Evolutionary conservation across 30 jellyfish, hydroid and myxozoan genomes (phyloP), one percentile per base, ranked within the genome.

Genomic region (Mastigias papua): DNA sequence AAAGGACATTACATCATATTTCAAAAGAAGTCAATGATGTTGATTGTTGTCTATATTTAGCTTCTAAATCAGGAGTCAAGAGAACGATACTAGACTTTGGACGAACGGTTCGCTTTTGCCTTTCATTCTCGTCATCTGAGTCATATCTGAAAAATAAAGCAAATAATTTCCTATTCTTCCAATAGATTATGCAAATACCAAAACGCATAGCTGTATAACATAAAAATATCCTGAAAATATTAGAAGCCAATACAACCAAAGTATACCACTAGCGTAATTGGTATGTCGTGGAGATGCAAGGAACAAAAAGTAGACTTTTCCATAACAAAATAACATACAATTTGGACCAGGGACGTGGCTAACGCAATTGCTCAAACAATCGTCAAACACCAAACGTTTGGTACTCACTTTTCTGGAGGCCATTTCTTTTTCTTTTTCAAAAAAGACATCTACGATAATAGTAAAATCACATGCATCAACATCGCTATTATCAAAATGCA

Each of bases 391-490:
- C n/a, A n/a, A n/a, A n/a, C n/a, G n/a, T n/a, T 46, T 46, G 16
- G 32, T 37, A 57, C 89, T 72, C 34, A 85, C 94, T 32, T 62
- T 16, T 85, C 94, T 3, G 82, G 81, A 9, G 82, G 88, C 88
- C 87, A 73, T 61, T 86, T 86, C 84, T 86, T 86, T 61, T 86
- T 86, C 78, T 86, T 86, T 25, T 68, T 75, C 48, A 86, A 48
- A 48, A 86, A 86, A 26, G 95, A 86, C 95, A 86, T 86, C 95
- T 86, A 30, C 15, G 31, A 33, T 23, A 17, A 11, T 37, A 46
- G 60, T 46, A 6, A 8, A 46, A 6, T 6, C 8, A 46, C 60
- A 46, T 46, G 16, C 16, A 46, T 6, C 8, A 46, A 46, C 60
- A 46, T 16, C 16, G 16, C n/a, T n/a, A 46, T 46, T 46, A 46